Base-by-base conservation (phyloP, 1,140 invertebrate species). In the Bombus impatiens region DNA sequence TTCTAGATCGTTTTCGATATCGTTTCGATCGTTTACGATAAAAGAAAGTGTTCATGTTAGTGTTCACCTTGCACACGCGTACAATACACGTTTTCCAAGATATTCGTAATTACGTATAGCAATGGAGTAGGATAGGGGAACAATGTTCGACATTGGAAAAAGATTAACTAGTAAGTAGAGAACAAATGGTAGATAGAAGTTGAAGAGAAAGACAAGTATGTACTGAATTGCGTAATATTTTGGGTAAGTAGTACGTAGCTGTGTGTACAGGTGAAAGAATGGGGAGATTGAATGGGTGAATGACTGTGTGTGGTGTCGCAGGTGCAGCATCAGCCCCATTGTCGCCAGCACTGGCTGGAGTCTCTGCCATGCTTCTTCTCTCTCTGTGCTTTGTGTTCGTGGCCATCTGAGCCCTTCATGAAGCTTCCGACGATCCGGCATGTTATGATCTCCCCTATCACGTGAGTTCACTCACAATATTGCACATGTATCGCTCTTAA, bases 361-460 rank as follows among this genome's bases (percentile, higher is more conserved):
- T 94, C 93, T 94, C 87, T 94, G 93, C 94, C 93, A 95, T 95
- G 94, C 94, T 95, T 95, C 95, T 95, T 95, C 95, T 95, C 92
- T 95, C 94, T 95, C 95, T 95, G 93, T 95, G 95, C 94, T 95
- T 95, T 95, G 93, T 95, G 94, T 94, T 95, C 94, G 94, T 95
- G 94, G 93, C 94, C 94, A 93, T 94, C 94, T 95, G 94, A 95
- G 95, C 94, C 94, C 93, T 90, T 92, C 92, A 91, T 92, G 94
- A 94, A 93, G 94, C 93, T 94, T 94, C 92, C 90, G 92, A 94
- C 92, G 94, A 89, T 94, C 93, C 93, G 94, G 93, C 95, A 95
- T 95, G 94, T 91, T 94, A 95, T 94, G 93, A 95, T 93, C 92
- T 94, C 93, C 94, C 94, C 92, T 93, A 94, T 93, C 95, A 95